These are phyloP conservation scores for Cladorhizidae sp. DNA, from an alignment of 37 sponge, comb jelly and placozoan species.

Conservation along the genomic window DNA sequence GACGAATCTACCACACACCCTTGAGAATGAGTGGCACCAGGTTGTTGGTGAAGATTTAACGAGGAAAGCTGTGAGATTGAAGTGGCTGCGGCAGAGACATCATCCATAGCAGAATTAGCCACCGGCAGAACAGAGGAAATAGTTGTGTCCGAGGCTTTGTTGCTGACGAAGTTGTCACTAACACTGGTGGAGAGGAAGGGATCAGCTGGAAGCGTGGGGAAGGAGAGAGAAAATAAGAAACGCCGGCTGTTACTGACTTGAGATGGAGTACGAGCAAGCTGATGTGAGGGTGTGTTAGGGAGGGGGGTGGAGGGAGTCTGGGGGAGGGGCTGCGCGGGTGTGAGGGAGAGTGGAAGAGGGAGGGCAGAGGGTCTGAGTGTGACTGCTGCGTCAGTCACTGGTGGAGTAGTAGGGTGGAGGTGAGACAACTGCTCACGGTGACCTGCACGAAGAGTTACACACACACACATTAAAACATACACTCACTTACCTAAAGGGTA, in stretches of 20 bases:
- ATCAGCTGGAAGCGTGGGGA: not conserved
- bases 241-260: not conserved
- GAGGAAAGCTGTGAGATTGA: not conserved
- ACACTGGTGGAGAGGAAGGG: not conserved
- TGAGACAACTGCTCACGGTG: not conserved
- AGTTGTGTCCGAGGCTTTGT: too few relatives aligned
- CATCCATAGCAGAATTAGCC: too few relatives aligned
- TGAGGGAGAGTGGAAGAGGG: constrained; percentile 8
- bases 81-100: not conserved
- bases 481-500: too few relatives aligned
- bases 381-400: not conserved
- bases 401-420: not conserved
- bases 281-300: not conserved
- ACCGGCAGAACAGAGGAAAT: too few relatives aligned
- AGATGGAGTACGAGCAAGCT: not conserved
- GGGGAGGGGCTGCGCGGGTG: not conserved
- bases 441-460: not conserved
- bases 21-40: too few relatives aligned
- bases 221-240: not conserved
- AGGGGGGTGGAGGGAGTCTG: not conserved
- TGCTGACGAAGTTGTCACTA: too few relatives aligned
- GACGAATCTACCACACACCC: too few relatives aligned
- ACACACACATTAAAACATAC: too few relatives aligned
- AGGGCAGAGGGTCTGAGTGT: not conserved
- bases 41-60: too few relatives aligned